Conservation (phyloP, 2,888 invertebrate species). For the Cinara cedri region DNA sequence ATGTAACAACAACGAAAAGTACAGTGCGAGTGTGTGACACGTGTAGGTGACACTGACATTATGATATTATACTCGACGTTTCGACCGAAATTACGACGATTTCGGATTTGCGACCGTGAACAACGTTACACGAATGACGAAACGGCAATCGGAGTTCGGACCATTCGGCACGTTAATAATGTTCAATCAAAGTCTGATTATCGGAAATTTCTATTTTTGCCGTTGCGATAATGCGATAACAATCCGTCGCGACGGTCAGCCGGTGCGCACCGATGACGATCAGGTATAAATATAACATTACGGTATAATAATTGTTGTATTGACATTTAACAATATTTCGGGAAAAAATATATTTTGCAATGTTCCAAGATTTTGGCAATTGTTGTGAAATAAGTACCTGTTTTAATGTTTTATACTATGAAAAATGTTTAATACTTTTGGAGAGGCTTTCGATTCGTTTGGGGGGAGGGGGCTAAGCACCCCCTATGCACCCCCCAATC, state of each 20-base stretch:
- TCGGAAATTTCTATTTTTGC: no score
- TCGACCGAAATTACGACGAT: slow-evolving; percentile 10
- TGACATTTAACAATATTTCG: no score
- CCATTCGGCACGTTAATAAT: slow-evolving; percentile 5
- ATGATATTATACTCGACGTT: not conserved
- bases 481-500: not conserved
- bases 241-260: slow-evolving; percentile 12
- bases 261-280: not conserved
- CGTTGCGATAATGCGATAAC: no score
- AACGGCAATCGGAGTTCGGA: not conserved
- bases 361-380: no score
- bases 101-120: not conserved
- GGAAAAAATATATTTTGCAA: not conserved
- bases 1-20: not conserved
- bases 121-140: not conserved
- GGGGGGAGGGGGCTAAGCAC: not conserved
- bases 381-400: not conserved
- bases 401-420: not conserved
- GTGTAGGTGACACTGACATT: not conserved
- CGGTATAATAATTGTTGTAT: slow-evolving; percentile 1
- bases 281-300: not conserved
- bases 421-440: no score
- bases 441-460: not conserved
- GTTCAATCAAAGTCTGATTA: slow-evolving; percentile 14
- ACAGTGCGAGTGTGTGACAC: slow-evolving; percentile 6